Evolutionary conservation across 2,113 vertebrate species (phyloP).

Genomic region (Aix galericulata): DNA sequence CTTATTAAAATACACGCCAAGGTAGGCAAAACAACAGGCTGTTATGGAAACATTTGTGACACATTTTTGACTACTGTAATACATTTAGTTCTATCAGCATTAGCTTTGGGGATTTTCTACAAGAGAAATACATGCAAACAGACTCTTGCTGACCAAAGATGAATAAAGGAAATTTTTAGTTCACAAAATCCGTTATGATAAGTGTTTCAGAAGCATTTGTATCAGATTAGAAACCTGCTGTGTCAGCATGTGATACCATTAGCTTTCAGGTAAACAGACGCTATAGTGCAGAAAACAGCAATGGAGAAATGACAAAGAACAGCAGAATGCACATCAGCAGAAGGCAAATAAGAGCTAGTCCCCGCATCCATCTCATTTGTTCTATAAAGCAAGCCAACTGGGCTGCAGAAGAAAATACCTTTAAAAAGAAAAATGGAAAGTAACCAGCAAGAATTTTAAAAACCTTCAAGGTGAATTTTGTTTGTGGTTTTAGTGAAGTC

Average conservation of each 20-base stretch:
- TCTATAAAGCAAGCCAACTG: background rate
- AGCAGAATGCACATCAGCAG: background rate
- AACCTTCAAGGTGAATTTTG: background rate
- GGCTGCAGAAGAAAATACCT: background rate
- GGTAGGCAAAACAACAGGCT: background rate
- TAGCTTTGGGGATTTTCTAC: background rate
- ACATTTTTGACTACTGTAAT: background rate
- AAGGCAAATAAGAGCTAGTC: background rate
- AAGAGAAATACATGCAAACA: background rate
- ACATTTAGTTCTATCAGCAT: background rate
- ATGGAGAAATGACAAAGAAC: background rate
- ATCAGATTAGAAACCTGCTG: background rate
- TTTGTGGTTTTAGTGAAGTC: background rate
- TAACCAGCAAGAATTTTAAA: background rate
- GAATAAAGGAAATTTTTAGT: background rate
- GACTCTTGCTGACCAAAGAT: background rate
- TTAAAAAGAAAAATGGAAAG: background rate
- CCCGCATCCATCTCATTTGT: background rate
- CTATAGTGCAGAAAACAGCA: background rate
- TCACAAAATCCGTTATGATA: background rate
- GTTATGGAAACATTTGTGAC: background rate
- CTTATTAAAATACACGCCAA: background rate
- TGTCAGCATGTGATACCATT: background rate
- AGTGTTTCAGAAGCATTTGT: background rate
- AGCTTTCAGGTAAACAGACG: background rate